Evolutionary conservation across 1,140 invertebrate genomes (phyloP).

Genomic region (Procambarus clarkii): DNA sequence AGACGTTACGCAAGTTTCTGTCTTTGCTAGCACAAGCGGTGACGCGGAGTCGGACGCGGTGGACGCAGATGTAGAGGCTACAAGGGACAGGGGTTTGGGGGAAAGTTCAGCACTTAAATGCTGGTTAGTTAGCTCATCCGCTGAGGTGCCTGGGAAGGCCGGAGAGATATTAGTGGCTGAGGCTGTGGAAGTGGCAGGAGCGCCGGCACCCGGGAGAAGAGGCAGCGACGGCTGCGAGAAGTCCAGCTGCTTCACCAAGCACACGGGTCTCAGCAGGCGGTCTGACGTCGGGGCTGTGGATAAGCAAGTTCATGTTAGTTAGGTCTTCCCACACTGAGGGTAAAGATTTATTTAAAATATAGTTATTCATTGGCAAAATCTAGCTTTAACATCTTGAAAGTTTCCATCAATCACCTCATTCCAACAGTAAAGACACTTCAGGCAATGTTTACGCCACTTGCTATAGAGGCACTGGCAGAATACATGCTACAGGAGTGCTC

Average conservation of each 20-base stretch:
- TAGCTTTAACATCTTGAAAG: no score
- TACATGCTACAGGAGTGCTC: no score
- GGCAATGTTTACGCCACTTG: no score
- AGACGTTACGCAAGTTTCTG: conserved; percentile 37
- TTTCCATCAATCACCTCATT: no score
- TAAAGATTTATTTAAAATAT: no score
- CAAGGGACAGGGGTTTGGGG: not conserved
- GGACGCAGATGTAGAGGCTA: not conserved
- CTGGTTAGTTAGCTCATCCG: not conserved
- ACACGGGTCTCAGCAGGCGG: conserved; percentile 75
- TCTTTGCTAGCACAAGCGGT: conserved; percentile 20
- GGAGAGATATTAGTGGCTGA: conserved; percentile 76
- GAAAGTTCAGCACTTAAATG: not conserved
- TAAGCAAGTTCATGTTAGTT: not conserved
- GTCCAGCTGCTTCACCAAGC: conserved; percentile 76
- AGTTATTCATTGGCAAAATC: no score
- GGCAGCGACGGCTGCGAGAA: conserved; percentile 51
- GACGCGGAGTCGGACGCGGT: not conserved
- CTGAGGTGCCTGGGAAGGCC: conserved; percentile 75
- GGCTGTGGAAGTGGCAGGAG: conserved; percentile 73
- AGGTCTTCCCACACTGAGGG: no score
- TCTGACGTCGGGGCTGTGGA: conserved; percentile 67
- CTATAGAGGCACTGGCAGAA: no score
- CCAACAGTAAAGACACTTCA: no score
- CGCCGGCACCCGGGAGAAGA: conserved; percentile 79